These are phyloP conservation scores for Metaphire vulgaris DNA, from an alignment of 1,140 invertebrate species.

Conservation along the genomic window DNA sequence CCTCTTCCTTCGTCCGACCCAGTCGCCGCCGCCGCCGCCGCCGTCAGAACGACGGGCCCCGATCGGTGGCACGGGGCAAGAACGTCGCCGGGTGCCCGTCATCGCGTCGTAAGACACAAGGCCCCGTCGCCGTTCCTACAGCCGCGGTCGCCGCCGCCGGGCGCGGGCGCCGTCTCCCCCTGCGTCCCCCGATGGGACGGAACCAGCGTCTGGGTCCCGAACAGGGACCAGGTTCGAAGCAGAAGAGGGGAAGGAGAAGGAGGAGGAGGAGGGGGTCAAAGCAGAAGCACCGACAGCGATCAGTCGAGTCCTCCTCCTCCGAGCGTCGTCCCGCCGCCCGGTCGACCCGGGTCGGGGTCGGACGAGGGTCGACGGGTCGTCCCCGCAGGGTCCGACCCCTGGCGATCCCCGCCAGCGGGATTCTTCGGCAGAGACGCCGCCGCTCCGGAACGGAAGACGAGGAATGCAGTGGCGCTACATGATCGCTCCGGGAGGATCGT, in stretches of 20 bases:
- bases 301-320: neutral
- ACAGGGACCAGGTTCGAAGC: neutral
- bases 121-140: neutral
- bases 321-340: too few species aligned
- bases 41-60: too few species aligned
- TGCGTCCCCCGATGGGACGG: conserved; percentile 4
- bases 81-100: neutral
- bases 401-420: too few species aligned
- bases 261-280: too few species aligned
- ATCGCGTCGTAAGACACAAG: neutral
- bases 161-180: neutral
- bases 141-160: neutral
- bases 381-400: neutral
- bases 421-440: too few species aligned
- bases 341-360: too few species aligned
- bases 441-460: too few species aligned
- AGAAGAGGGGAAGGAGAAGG: neutral
- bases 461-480: too few species aligned
- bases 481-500: too few species aligned
- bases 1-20: too few species aligned
- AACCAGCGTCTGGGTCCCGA: conserved; percentile 10
- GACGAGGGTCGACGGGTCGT: neutral
- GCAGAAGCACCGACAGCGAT: neutral
- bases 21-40: too few species aligned
- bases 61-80: neutral